Evolutionary conservation across 2,888 invertebrate species (phyloP).

Genomic region (Amphipoea lucens): DNA sequence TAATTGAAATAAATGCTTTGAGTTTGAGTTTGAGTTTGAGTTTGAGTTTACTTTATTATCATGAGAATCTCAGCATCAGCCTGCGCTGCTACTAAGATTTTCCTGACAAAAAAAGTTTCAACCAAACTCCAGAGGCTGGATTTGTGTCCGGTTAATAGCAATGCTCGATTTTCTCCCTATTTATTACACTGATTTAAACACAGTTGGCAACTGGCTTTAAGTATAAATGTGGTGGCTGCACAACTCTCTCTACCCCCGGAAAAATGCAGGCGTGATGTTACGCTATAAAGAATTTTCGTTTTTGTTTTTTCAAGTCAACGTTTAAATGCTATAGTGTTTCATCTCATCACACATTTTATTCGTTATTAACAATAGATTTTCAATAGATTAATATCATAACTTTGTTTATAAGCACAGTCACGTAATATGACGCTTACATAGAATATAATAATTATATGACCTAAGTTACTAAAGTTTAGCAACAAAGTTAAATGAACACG

Average conservation of each 20-base stretch:
- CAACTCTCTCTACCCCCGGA: background rate
- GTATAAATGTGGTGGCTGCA: background rate
- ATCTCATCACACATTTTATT: background rate
- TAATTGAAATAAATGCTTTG: too few relatives aligned
- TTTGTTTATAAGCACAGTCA: constrained; percentile 24
- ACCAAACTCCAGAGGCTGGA: background rate
- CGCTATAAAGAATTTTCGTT: background rate
- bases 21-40: too few relatives aligned
- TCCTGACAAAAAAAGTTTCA: background rate
- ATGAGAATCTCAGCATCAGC: too few relatives aligned
- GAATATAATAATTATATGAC: background rate
- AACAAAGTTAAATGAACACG: constrained; percentile 32
- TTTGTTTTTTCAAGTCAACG: background rate
- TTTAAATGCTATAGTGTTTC: background rate
- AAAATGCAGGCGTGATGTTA: background rate
- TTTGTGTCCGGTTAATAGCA: background rate
- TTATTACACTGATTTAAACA: background rate
- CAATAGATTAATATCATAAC: constrained; percentile 11
- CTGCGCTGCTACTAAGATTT: too few relatives aligned
- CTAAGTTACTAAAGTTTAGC: background rate
- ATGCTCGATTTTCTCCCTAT: background rate
- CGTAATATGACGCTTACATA: constrained; percentile 3
- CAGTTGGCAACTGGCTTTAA: background rate
- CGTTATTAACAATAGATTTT: background rate
- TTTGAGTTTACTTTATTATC: background rate